These are phyloP conservation scores for Fragum sueziense DNA, from an alignment of 2,888 invertebrate genomes.

Conservation along the genomic window DNA sequence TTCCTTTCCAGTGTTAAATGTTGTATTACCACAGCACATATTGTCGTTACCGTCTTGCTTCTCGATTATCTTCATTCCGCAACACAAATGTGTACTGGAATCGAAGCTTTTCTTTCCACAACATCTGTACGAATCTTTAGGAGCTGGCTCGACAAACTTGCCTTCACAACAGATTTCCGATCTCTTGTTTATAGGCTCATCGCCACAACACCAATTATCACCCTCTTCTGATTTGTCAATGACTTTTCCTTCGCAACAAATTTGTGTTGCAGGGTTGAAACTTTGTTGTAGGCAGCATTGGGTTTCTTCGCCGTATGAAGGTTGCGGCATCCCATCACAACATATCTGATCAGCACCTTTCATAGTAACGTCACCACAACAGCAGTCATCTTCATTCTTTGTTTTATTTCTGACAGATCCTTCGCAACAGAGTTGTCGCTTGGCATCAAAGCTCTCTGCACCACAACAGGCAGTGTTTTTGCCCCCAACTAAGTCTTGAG, in stretches of 20 bases:
- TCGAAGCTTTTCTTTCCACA: slow-evolving; percentile 49
- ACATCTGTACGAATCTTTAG: slow-evolving; percentile 37
- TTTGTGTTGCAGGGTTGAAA: slow-evolving; percentile 33
- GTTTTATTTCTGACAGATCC: slow-evolving; percentile 2
- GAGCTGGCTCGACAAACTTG: slow-evolving; percentile 37
- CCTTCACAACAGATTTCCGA: slow-evolving; percentile 52
- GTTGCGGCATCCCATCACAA: slow-evolving; percentile 39
- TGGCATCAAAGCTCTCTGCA: slow-evolving; percentile 15
- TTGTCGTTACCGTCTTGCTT: slow-evolving; percentile 45
- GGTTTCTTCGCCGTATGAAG: slow-evolving; percentile 20
- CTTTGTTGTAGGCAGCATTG: slow-evolving; percentile 39
- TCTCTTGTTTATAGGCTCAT: slow-evolving; percentile 34
- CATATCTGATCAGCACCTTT: slow-evolving; percentile 29
- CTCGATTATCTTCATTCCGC: slow-evolving; percentile 38
- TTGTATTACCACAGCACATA: slow-evolving; percentile 55
- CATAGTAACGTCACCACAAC: slow-evolving; percentile 40
- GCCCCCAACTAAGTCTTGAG: slow-evolving; percentile 14
- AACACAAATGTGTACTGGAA: slow-evolving; percentile 40
- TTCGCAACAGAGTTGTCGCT: slow-evolving; percentile 26
- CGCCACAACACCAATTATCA: slow-evolving; percentile 52
- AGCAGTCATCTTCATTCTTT: slow-evolving; percentile 31
- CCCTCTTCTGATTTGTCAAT: slow-evolving; percentile 33
- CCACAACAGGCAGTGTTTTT: slow-evolving; percentile 22
- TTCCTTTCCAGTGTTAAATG: slow-evolving; percentile 40
- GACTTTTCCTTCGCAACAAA: slow-evolving; percentile 45